These are phyloP conservation scores for Coranthus polyacanthus DNA, from an alignment of 2,797 vertebrate species.

Conservation along the genomic window DNA sequence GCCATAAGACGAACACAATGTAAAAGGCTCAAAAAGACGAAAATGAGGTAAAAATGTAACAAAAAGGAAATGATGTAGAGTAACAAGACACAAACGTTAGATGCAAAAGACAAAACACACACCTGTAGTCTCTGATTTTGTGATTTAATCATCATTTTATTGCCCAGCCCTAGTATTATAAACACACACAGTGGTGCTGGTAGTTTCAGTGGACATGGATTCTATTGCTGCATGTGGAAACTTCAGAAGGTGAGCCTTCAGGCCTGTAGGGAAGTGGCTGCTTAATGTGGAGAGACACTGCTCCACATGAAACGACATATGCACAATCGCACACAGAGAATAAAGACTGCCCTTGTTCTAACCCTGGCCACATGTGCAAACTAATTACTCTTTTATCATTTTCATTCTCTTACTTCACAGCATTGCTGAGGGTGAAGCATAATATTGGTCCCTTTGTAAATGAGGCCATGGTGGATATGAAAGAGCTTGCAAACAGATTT, in stretches of 20 bases:
- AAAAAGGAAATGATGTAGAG: too few relatives aligned
- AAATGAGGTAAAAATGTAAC: too few relatives aligned
- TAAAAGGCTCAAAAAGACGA: too few relatives aligned
- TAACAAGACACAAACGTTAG: too few relatives aligned
- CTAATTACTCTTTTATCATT: constrained; percentile 20
- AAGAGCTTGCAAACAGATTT: constrained; percentile 8
- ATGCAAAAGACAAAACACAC: too few relatives aligned
- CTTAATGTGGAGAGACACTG: background rate
- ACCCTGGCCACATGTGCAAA: constrained; percentile 21
- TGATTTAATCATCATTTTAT: too few relatives aligned
- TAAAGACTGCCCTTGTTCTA: constrained; percentile 20
- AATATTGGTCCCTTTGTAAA: background rate
- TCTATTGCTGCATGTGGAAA: constrained; percentile 2
- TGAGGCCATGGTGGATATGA: constrained; percentile 14
- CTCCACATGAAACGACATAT: background rate
- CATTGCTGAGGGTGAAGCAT: background rate
- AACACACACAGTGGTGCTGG: background rate
- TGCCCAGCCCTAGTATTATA: background rate
- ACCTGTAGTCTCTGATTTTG: too few relatives aligned
- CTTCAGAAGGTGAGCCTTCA: constrained; percentile 3
- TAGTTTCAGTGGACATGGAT: background rate
- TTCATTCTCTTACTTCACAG: constrained; percentile 13
- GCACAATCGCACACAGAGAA: background rate
- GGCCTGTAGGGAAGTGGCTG: background rate
- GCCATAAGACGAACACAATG: too few relatives aligned